Conservation (phyloP, 2,888 invertebrate genomes). For the Brenthis ino region DNA sequence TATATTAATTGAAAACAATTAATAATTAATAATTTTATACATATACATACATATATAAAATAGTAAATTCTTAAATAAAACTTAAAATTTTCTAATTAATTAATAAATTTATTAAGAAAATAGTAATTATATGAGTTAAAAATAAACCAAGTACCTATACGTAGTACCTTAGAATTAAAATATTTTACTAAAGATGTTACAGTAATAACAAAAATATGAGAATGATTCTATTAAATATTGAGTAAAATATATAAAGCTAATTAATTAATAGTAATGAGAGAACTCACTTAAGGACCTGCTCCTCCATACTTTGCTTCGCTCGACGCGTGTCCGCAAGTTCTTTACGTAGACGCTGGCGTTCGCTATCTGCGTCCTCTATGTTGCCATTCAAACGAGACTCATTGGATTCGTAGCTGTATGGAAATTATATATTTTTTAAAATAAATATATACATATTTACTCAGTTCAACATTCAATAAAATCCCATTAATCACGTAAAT, state of each 20-base stretch:
- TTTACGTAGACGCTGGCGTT: conserved; percentile 79
- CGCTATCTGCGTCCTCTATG: conserved; percentile 71
- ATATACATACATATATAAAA: too few species aligned
- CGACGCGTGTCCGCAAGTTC: conserved; percentile 82
- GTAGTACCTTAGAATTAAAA: too few species aligned
- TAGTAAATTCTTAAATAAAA: too few species aligned
- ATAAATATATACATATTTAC: too few species aligned
- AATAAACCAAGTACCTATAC: too few species aligned
- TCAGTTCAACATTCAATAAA: too few species aligned
- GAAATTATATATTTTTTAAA: conserved; percentile 19
- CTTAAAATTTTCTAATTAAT: too few species aligned
- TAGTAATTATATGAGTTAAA: too few species aligned
- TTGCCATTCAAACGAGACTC: conserved; percentile 67
- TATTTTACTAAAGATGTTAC: background rate
- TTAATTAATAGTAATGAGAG: background rate
- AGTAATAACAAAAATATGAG: background rate
- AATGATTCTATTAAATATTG: background rate
- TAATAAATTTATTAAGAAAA: too few species aligned
- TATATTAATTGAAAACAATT: too few species aligned
- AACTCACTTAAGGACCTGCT: conserved; percentile 81
- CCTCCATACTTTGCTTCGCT: conserved; percentile 82
- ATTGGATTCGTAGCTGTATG: conserved; percentile 57
- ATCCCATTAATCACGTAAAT: too few species aligned
- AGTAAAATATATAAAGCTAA: background rate
- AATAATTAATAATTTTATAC: too few species aligned